phyloP scores from a whole-genome alignment of 2,888 invertebrate species.

The Tinea trinotella region DNA sequence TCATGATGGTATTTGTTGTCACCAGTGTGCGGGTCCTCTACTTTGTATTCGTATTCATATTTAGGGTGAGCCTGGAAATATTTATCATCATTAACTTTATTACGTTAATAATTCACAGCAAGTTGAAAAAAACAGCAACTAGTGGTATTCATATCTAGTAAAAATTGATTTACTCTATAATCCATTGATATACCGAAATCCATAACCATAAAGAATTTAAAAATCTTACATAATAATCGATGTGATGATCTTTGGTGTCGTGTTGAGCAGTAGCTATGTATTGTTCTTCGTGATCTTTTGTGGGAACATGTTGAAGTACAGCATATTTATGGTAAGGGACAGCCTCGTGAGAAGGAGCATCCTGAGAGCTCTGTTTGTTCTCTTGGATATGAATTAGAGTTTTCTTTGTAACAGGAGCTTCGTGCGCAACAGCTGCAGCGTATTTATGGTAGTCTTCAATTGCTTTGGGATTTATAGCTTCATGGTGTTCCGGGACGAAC shows the following conservation, averaged over 20 bases:
- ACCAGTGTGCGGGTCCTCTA: conserved; percentile 74
- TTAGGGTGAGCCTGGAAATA: conserved; percentile 64
- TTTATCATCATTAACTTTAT: not conserved
- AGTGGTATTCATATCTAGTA: too few relatives aligned
- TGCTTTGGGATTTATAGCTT: not conserved
- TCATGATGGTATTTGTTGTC: conserved; percentile 75
- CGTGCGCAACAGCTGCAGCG: not conserved
- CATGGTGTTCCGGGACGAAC: conserved; percentile 9
- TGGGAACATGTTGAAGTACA: not conserved
- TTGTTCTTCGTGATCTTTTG: conserved; percentile 20
- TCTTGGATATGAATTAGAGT: conserved; percentile 5
- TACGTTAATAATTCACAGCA: too few relatives aligned
- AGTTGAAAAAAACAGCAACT: too few relatives aligned
- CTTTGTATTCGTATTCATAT: conserved; percentile 74
- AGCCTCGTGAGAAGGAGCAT: conserved; percentile 1
- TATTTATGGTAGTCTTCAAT: not conserved
- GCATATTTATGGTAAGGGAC: conserved; percentile 15
- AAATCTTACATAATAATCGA: conserved; percentile 63
- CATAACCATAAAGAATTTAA: not conserved
- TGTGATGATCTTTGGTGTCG: conserved; percentile 25
- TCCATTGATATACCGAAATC: too few relatives aligned
- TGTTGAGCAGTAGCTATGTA: conserved; percentile 24
- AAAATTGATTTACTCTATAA: too few relatives aligned
- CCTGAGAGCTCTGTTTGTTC: not conserved
- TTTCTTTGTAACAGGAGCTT: not conserved